Base-by-base conservation (phyloP, 2,888 invertebrate genomes). In the Drosophila paranaensis region DNA sequence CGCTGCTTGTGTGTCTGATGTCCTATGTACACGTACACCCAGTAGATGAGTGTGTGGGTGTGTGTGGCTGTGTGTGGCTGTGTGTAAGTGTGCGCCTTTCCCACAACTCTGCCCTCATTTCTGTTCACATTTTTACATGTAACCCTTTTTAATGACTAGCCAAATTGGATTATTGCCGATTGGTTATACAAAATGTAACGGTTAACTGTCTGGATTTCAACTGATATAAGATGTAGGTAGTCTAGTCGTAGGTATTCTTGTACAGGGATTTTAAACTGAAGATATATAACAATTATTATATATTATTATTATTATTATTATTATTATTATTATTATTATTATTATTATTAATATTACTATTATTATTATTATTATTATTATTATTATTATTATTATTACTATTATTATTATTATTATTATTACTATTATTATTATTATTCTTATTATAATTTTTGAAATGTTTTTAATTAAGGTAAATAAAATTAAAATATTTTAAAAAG, bases 81-180 rank as follows among this genome's bases (percentile, higher is more conserved):
- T 60, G 53, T 60, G 60, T 45, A 45, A 37, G 39, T 66, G 40
- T 66, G 37, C 62, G 60, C 42, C 58, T 45, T 45, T 37, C 25
- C 53, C 60, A 43, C 50, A 60, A 27, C 27, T 25, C 37, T 61
- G 61, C 76, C 53, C 77, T 66, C 58, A 83, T 71, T 82, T 82
- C 53, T 16, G 57, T 27, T 39, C 65, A 57, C 67, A 83, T 74
- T 83, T 81, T 81, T 77, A 74, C 68, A 70, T 60, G 68, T 72
- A 83, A 84, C 81, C 74, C 84, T 77, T 82, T 78, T 69, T 60
- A 60, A 37, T 16, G 58, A 51, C 20, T 13, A 42, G 2, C 40
- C 25, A 37, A 14, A 9, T 9, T n/a, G 11, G 60, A 30, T 20
- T 25, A 43, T 42, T 50, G 10, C 33, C 16, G 3, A 27, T 70